These are phyloP conservation scores for Amblyjoppa fuscipennis DNA, from an alignment of 2,888 invertebrate species.

Conservation along the genomic window DNA sequence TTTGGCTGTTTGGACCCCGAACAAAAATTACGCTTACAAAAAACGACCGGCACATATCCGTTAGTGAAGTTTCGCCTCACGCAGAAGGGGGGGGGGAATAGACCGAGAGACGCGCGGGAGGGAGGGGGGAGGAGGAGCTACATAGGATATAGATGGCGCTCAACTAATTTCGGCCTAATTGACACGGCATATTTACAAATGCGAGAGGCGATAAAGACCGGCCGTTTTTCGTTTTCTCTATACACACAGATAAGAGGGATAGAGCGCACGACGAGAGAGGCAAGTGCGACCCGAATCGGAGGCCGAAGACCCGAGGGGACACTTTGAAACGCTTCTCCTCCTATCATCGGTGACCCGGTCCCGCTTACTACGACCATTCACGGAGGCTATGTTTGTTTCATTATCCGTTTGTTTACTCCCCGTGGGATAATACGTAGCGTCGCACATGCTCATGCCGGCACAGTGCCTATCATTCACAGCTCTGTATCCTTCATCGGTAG, in stretches of 20 bases:
- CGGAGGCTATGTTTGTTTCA: slow-evolving; percentile 16
- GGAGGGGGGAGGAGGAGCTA: too few species aligned
- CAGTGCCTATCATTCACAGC: not conserved
- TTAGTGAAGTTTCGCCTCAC: too few species aligned
- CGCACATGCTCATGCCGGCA: not conserved
- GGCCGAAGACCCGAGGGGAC: slow-evolving; percentile 46
- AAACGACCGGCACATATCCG: too few species aligned
- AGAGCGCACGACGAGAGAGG: slow-evolving; percentile 3
- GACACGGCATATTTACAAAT: slow-evolving; percentile 52
- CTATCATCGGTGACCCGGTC: not conserved
- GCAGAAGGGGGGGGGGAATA: not conserved
- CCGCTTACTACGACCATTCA: not conserved
- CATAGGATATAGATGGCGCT: not conserved
- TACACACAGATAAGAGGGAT: slow-evolving; percentile 36
- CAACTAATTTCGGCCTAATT: slow-evolving; percentile 47
- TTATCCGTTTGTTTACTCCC: slow-evolving; percentile 45
- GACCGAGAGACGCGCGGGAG: too few species aligned
- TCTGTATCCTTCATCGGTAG: not conserved
- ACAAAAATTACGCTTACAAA: too few species aligned
- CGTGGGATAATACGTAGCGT: slow-evolving; percentile 17
- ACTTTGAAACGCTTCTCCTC: slow-evolving; percentile 31
- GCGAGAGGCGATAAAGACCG: slow-evolving; percentile 43
- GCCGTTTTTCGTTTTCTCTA: slow-evolving; percentile 1
- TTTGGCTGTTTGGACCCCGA: too few species aligned
- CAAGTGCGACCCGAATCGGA: slow-evolving; percentile 46